phyloP scores from a whole-genome alignment of 1,140 invertebrate genomes.

The Branchinecta lindahli region DNA sequence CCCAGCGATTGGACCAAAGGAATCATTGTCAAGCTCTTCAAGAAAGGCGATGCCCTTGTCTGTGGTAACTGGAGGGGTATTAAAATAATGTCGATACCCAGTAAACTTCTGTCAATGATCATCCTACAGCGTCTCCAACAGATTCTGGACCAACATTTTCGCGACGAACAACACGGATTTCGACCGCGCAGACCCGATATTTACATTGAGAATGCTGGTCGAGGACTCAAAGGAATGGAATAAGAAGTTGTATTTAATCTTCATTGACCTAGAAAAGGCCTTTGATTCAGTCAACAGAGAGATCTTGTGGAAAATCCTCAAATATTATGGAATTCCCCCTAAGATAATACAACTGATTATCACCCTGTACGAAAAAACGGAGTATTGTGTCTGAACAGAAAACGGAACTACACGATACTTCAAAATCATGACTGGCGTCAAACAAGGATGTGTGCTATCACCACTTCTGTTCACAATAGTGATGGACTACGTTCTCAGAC shows the following conservation, averaged over 20 bases:
- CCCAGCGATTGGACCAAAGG: conserved; percentile 4
- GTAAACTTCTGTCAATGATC: conserved; percentile 2
- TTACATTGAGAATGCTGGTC: background rate
- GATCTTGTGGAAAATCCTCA: conserved; percentile 5
- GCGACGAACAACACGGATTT: background rate
- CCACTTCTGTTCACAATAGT: conserved; percentile 5
- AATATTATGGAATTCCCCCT: conserved; percentile 1
- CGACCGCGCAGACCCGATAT: conserved; percentile 3
- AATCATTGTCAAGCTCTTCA: conserved; percentile 9
- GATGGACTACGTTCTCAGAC: conserved; percentile 4
- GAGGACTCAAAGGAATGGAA: conserved; percentile 5
- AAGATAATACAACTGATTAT: conserved; percentile 6
- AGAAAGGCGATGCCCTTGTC: background rate
- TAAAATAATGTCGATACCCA: background rate
- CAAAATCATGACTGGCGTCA: conserved; percentile 5
- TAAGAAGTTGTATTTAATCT: background rate
- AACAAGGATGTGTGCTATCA: conserved; percentile 8
- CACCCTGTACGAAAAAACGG: conserved; percentile 8
- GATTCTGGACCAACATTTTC: background rate
- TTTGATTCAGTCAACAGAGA: background rate
- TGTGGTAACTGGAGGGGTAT: conserved; percentile 3
- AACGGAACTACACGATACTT: conserved; percentile 1
- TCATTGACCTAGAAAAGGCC: conserved; percentile 4
- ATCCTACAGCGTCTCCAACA: background rate
- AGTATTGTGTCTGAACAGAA: background rate